phyloP scores from a whole-genome alignment of 2,113 vertebrate genomes.

The Grus americana region DNA sequence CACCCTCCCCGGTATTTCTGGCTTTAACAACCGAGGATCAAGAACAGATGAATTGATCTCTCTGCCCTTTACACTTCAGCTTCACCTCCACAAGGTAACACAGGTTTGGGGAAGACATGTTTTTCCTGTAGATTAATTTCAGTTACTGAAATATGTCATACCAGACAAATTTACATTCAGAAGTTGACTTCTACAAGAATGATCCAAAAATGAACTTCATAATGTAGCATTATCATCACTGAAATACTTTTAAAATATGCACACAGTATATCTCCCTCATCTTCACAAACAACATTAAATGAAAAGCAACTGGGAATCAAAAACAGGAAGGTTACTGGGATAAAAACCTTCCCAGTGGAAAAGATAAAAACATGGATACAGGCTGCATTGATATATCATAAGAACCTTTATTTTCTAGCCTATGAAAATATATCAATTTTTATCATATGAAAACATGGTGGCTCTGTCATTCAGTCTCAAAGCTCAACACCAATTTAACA shows the following conservation, averaged over 20 bases:
- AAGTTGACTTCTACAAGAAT: not conserved
- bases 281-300: not conserved
- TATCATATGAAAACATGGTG: rapidly evolving
- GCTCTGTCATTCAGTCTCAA: not conserved
- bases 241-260: not conserved
- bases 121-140: not conserved
- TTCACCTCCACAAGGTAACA: not conserved
- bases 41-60: not conserved
- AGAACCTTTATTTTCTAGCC: not conserved
- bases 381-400: not conserved
- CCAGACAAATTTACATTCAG: not conserved
- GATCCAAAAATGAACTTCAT: not conserved
- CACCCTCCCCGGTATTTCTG: not conserved
- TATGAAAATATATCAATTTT: not conserved
- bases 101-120: not conserved
- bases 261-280: not conserved
- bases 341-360: not conserved
- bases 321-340: not conserved
- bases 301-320: not conserved
- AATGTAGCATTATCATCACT: not conserved
- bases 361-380: not conserved
- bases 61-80: not conserved
- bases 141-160: not conserved
- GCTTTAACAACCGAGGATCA: not conserved
- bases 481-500: not conserved